These are phyloP conservation scores for Drosophila picticornis DNA, from an alignment of 2,888 invertebrate species.

Conservation along the genomic window DNA sequence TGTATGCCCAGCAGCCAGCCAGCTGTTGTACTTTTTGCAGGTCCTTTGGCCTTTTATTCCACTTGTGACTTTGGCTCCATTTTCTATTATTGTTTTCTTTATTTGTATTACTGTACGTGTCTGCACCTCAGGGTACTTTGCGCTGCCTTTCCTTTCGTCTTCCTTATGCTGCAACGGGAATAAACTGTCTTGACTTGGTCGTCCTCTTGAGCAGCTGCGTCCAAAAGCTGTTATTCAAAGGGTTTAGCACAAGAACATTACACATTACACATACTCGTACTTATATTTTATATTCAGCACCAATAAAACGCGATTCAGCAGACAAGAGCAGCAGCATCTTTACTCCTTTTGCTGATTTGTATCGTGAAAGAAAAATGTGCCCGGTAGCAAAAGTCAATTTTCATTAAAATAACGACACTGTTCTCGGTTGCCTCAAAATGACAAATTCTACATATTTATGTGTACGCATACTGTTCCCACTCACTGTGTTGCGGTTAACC, in stretches of 20 bases:
- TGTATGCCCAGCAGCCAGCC: constrained; percentile 41
- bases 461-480: neutral
- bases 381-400: constrained; percentile 61
- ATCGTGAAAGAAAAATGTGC: constrained; percentile 35
- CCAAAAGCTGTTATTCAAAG: constrained; percentile 44
- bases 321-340: neutral
- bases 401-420: constrained; percentile 71
- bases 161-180: constrained; percentile 20
- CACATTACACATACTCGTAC: constrained; percentile 7
- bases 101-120: constrained; percentile 77
- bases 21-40: constrained; percentile 51
- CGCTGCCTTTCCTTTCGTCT: constrained; percentile 1
- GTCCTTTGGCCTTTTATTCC: constrained; percentile 47
- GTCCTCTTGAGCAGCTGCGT: constrained; percentile 65
- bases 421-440: constrained; percentile 52
- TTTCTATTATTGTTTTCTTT: constrained; percentile 80
- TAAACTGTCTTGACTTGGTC: constrained; percentile 42
- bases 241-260: neutral
- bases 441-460: constrained; percentile 25
- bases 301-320: constrained; percentile 12
- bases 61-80: constrained; percentile 61
- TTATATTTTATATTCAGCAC: constrained; percentile 15
- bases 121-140: constrained; percentile 75
- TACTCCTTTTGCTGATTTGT: constrained; percentile 3
- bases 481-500: constrained; percentile 71